Evolutionary conservation across 2,888 invertebrate genomes (phyloP).

Genomic region (Rhabditoides inermis): DNA sequence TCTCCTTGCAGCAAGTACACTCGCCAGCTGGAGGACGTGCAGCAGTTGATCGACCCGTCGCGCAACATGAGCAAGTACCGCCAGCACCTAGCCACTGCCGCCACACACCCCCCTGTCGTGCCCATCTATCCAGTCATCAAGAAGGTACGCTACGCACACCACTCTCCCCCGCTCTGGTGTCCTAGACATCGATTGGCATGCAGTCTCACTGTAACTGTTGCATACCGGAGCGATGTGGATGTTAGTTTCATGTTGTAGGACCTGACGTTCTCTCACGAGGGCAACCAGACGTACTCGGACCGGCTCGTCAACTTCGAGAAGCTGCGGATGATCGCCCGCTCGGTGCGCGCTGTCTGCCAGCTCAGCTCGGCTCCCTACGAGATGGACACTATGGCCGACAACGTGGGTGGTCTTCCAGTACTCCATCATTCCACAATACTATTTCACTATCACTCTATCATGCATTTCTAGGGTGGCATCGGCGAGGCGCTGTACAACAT

Average conservation of each 20-base stretch:
- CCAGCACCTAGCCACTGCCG: conserved; percentile 65
- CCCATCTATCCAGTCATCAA: conserved; percentile 62
- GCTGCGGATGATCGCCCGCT: conserved; percentile 92
- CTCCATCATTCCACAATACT: too few relatives aligned
- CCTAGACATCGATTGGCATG: not conserved
- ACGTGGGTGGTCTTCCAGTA: conserved; percentile 19
- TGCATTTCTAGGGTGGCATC: too few relatives aligned
- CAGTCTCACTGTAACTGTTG: not conserved
- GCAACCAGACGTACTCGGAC: conserved; percentile 63
- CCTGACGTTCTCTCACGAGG: conserved; percentile 91
- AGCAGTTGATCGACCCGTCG: conserved; percentile 94
- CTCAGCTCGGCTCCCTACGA: conserved; percentile 82
- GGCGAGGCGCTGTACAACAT: conserved; percentile 45
- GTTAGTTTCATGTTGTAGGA: conserved; percentile 61
- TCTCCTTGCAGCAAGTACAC: conserved; percentile 69
- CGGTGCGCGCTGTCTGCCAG: conserved; percentile 64
- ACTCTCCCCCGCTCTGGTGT: not conserved
- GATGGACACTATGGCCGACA: conserved; percentile 36
- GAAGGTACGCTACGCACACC: conserved; percentile 9
- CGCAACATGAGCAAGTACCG: conserved; percentile 97
- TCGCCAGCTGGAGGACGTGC: conserved; percentile 82
- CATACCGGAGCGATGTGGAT: not conserved
- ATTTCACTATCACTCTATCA: too few relatives aligned
- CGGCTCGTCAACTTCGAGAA: conserved; percentile 82
- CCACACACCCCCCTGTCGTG: conserved; percentile 51